phyloP scores from a whole-genome alignment of 2,113 vertebrate species.

The Crotophaga sulcirostris region DNA sequence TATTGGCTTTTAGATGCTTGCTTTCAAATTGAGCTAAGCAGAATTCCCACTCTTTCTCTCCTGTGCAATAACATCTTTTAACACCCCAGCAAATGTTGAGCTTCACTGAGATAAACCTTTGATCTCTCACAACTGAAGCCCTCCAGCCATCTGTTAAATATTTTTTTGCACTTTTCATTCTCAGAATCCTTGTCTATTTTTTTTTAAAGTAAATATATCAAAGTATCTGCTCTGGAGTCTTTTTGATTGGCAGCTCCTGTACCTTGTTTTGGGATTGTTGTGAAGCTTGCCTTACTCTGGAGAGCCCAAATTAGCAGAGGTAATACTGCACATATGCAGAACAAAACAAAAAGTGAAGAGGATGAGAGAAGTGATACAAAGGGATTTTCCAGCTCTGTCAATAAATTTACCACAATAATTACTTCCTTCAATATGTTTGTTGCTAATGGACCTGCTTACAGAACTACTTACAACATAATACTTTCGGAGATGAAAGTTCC shows the following conservation, averaged over 20 bases:
- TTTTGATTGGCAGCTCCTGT: background rate
- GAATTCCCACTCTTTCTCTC: background rate
- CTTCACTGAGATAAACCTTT: background rate
- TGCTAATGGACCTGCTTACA: conserved; percentile 6
- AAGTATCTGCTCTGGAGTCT: background rate
- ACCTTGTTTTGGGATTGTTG: background rate
- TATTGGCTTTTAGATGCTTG: background rate
- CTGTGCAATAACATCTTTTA: background rate
- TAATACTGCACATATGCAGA: background rate
- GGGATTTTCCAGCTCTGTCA: conserved; percentile 60
- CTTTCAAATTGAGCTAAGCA: background rate
- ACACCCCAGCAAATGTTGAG: background rate
- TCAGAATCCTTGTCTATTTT: background rate
- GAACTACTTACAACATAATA: background rate
- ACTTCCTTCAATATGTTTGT: conserved; percentile 32
- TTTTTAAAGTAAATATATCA: background rate
- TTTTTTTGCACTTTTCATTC: background rate
- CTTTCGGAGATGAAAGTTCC: background rate
- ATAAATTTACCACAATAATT: conserved; percentile 59
- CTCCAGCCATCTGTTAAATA: background rate
- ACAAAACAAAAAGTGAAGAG: conserved; percentile 28
- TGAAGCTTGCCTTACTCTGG: background rate
- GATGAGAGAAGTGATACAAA: conserved; percentile 52
- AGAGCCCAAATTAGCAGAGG: background rate
- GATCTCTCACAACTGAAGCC: background rate